Conservation (phyloP, 2,888 invertebrate species). For the Adelognathus sp. region DNA sequence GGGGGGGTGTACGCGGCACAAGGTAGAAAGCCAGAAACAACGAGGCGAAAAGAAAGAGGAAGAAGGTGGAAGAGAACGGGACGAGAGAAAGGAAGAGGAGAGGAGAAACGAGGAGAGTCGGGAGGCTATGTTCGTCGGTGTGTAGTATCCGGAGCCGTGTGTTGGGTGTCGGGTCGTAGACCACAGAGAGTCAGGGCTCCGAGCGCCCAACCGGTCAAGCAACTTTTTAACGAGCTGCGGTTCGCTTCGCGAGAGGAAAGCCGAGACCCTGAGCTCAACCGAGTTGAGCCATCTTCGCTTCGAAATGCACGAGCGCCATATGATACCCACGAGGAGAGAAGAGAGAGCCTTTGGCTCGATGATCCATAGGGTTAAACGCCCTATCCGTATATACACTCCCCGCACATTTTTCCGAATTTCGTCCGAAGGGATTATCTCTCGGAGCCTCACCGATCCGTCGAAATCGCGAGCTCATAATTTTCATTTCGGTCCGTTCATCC, state of each 20-base stretch:
- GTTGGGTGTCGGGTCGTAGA: conserved; percentile 79
- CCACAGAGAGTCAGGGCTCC: conserved; percentile 76
- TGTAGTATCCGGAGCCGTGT: conserved; percentile 67
- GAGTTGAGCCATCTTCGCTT: conserved; percentile 78
- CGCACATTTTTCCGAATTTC: conserved; percentile 6
- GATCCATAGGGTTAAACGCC: conserved; percentile 61
- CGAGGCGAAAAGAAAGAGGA: conserved; percentile 46
- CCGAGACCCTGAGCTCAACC: conserved; percentile 73
- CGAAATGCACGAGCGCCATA: conserved; percentile 77
- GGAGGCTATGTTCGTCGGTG: conserved; percentile 73
- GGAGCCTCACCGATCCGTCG: neutral
- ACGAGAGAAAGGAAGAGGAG: conserved; percentile 3
- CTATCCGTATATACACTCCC: conserved; percentile 33
- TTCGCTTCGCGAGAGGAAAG: conserved; percentile 70
- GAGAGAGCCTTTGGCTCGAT: conserved; percentile 51
- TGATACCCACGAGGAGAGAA: conserved; percentile 68
- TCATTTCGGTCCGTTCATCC: conserved; percentile 6
- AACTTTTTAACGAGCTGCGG: conserved; percentile 80
- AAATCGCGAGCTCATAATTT: conserved; percentile 25
- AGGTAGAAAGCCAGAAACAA: conserved; percentile 47
- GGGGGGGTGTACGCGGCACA: conserved; percentile 27
- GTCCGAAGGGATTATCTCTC: conserved; percentile 21
- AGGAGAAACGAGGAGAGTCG: conserved; percentile 55
- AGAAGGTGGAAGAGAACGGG: conserved; percentile 3
- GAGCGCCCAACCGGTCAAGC: conserved; percentile 80